These are phyloP conservation scores for Protomyctophum bolini DNA, from an alignment of 2,113 vertebrate species.

Conservation along the genomic window DNA sequence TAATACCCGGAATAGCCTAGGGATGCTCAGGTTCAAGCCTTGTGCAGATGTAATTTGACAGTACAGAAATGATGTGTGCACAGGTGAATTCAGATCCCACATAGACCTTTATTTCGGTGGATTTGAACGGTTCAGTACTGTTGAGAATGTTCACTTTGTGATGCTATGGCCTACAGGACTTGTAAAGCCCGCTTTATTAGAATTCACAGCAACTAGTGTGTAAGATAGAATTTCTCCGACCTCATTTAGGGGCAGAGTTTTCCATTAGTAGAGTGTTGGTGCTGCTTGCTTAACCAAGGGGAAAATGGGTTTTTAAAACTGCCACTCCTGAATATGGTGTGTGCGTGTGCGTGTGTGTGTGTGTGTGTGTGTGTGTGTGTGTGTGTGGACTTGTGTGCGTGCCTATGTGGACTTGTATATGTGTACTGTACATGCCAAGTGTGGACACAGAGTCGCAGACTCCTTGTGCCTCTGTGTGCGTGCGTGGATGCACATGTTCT, in stretches of 20 bases:
- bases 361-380: background rate
- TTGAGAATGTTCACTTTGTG: slow-evolving; percentile 14
- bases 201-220: slow-evolving; percentile 64
- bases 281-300: slow-evolving; percentile 80
- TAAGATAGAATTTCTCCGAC: slow-evolving; percentile 74
- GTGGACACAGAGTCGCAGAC: no score
- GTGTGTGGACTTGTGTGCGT: slow-evolving; percentile 6
- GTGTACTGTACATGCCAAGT: background rate
- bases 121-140: background rate
- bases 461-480: slow-evolving; percentile 13
- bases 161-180: slow-evolving; percentile 42
- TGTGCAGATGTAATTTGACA: no score
- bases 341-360: slow-evolving; percentile 34
- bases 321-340: slow-evolving; percentile 70
- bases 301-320: slow-evolving; percentile 81
- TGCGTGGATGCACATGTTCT: slow-evolving; percentile 4
- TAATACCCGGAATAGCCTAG: no score
- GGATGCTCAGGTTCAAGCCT: no score
- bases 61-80: no score
- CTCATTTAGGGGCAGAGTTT: slow-evolving; percentile 76
- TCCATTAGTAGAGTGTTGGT: slow-evolving; percentile 80
- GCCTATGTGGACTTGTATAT: slow-evolving; percentile 10
- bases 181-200: slow-evolving; percentile 64
- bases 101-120: no score
- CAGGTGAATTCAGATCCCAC: no score